Conservation (phyloP, 2,888 invertebrate species). For the Phengaris alcon region DNA sequence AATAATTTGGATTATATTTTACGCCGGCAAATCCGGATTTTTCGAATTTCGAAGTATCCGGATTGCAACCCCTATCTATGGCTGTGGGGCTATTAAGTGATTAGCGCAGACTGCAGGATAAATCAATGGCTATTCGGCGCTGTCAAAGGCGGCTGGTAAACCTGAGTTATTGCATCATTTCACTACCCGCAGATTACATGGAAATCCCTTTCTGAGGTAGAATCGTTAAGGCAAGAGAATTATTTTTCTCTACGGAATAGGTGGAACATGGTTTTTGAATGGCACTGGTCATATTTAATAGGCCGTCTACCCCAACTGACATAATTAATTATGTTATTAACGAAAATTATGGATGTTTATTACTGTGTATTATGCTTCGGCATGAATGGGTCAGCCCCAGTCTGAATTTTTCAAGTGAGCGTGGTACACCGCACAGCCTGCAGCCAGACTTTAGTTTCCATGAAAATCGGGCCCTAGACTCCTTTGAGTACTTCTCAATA, state of each 20-base stretch:
- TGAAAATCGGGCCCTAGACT: neutral
- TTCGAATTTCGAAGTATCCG: no score
- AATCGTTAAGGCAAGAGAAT: neutral
- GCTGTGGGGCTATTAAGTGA: neutral
- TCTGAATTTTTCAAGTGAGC: neutral
- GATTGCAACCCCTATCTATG: neutral
- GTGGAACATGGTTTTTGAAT: no score
- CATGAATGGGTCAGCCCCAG: neutral
- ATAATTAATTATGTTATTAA: no score
- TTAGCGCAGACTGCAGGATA: slow-evolving; percentile 8
- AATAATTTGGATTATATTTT: no score
- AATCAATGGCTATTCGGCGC: neutral
- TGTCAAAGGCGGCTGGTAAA: neutral
- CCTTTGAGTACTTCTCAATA: slow-evolving; percentile 6
- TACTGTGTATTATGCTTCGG: no score
- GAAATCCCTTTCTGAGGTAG: neutral
- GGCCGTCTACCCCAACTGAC: no score
- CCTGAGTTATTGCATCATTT: slow-evolving; percentile 10
- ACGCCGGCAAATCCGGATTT: no score
- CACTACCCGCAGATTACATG: neutral
- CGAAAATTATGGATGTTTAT: no score
- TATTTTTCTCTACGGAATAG: neutral
- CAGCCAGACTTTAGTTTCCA: neutral
- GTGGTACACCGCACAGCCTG: no score
- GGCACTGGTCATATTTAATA: no score